These are phyloP conservation scores for Notarius quadriscutis DNA, from an alignment of 2,113 vertebrate species.

Conservation along the genomic window DNA sequence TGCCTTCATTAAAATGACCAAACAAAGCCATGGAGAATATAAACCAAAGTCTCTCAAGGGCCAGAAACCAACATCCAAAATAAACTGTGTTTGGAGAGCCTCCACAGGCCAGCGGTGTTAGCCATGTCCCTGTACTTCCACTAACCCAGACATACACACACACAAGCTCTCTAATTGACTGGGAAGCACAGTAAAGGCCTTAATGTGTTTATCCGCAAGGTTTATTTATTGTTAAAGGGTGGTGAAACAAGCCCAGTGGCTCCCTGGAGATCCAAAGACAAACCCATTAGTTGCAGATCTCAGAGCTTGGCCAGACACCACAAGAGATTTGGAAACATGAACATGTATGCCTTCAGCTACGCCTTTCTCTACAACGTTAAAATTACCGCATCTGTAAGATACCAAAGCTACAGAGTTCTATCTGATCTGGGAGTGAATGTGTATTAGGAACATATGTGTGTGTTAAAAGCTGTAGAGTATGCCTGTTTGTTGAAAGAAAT, in stretches of 20 bases:
- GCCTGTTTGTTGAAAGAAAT: conserved; percentile 13
- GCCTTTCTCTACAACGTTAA: neutral
- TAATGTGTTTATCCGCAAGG: conserved; percentile 48
- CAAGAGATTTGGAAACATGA: neutral
- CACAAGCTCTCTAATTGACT: conserved; percentile 25
- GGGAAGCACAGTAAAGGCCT: conserved; percentile 26
- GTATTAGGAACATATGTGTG: conserved; percentile 25
- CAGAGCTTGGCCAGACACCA: neutral
- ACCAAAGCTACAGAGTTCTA: neutral
- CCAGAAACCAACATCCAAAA: conserved; percentile 42
- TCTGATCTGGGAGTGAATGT: neutral
- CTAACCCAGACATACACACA: conserved; percentile 27
- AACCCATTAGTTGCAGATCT: conserved; percentile 17
- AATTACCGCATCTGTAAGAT: neutral
- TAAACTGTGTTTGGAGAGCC: conserved; percentile 40
- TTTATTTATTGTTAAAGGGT: conserved; percentile 46
- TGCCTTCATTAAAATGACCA: conserved; percentile 34
- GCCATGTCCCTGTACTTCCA: conserved; percentile 20
- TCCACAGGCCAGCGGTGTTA: conserved; percentile 18
- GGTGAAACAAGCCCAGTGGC: conserved; percentile 20
- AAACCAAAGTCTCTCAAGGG: conserved; percentile 35
- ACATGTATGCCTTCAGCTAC: neutral
- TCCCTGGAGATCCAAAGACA: conserved; percentile 41
- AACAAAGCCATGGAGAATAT: conserved; percentile 41
- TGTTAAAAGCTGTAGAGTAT: neutral